Base-by-base conservation (phyloP, 2,888 invertebrate genomes). In the Platynereis dumerilii region DNA sequence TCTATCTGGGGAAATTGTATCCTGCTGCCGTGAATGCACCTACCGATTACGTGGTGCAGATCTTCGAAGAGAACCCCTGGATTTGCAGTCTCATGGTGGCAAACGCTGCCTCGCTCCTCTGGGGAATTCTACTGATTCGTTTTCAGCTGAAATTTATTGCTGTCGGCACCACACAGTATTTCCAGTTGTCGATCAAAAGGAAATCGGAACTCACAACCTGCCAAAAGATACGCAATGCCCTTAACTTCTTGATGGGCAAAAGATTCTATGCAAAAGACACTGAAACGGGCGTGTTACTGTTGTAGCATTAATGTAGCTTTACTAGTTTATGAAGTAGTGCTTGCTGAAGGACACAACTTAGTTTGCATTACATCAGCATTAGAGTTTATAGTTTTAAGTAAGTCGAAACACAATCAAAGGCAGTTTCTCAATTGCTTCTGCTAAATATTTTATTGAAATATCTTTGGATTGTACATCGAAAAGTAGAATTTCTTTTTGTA, bases 71-170 rank as follows among this genome's bases (percentile, higher is more conserved):
- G 0, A 72, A 79, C 28, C 72, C 75, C 2, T 78, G 79, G 79
- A 62, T 78, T 3, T 71, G 79, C 24, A 75, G 75, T 58, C 66
- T 80, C 67, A 58, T 74, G 2, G 12, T 78, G 3, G 63, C 79
- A 59, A 81, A 82, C 62, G 57, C 73, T 0, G 64, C 65, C 12
- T 80, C 80, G 10, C 61, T 76, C 1, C 12, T 77, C 1, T 82
- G 82, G 82, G 76, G 76, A 0, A 2, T 71, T 2, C 71, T 69
- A 52, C 67, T 83, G 39, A 55, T 81, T 1, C 55, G 69, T 22
- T 77, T 71, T 39, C 82, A 82, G 70, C 68, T 78, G n/a, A 52
- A 52, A 7, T 64, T 79, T 2, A 72, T 82, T 10, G 69, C 77
- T 10, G 73, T 72, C 20, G 80, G 78, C 17, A 74, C 75, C 57